Conservation (phyloP, 2,888 invertebrate species). For the Malthinus flaveolus region DNA sequence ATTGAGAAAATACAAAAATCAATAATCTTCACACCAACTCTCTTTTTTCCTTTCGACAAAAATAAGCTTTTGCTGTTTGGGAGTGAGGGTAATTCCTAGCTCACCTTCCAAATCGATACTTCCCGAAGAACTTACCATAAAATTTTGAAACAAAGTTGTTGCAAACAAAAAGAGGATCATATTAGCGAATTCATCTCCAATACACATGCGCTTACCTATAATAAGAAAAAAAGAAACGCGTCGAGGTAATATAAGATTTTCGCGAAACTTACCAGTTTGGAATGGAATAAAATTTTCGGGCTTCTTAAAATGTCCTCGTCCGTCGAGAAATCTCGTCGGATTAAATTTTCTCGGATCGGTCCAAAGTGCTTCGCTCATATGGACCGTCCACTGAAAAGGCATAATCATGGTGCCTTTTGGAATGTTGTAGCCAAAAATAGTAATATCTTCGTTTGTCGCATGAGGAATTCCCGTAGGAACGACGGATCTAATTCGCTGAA, state of each 20-base stretch:
- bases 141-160: slow-evolving; percentile 65
- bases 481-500: slow-evolving; percentile 76
- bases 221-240: slow-evolving; percentile 8
- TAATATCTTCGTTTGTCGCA: slow-evolving; percentile 63
- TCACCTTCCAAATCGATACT: slow-evolving; percentile 66
- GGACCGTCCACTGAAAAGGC: slow-evolving; percentile 81
- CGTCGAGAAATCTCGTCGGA: slow-evolving; percentile 70
- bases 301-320: slow-evolving; percentile 64
- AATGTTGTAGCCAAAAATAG: slow-evolving; percentile 60
- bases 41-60: not conserved
- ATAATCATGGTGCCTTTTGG: slow-evolving; percentile 74
- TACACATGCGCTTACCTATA: slow-evolving; percentile 80
- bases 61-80: slow-evolving; percentile 58
- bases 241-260: not conserved
- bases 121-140: slow-evolving; percentile 52
- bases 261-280: slow-evolving; percentile 69
- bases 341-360: slow-evolving; percentile 67
- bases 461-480: slow-evolving; percentile 87
- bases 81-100: slow-evolving; percentile 75
- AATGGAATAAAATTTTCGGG: slow-evolving; percentile 79
- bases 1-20: not conserved
- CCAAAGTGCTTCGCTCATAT: slow-evolving; percentile 72
- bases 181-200: slow-evolving; percentile 80
- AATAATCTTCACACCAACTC: not conserved
- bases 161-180: slow-evolving; percentile 70